Conservation (phyloP, 2,888 invertebrate species). For the Pseudoips prasinana region DNA sequence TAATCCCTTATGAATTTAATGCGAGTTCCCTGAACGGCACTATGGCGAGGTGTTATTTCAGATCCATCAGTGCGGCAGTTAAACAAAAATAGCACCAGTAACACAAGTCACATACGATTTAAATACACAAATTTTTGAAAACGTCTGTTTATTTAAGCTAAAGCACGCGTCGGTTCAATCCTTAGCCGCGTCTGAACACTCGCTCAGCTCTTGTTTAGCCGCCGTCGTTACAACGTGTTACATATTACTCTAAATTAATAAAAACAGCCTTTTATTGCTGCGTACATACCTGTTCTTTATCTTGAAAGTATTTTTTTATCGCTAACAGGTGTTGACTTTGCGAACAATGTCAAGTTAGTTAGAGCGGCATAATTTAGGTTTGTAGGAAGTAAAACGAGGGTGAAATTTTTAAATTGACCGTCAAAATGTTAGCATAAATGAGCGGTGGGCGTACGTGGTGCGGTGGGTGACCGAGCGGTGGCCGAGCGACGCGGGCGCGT, state of each 20-base stretch:
- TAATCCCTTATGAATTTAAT: constrained; percentile 80
- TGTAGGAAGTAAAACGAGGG: constrained; percentile 51
- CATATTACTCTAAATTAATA: constrained; percentile 28
- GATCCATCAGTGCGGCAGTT: constrained; percentile 73
- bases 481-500: constrained; percentile 58
- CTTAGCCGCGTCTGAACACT: constrained; percentile 14
- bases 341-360: constrained; percentile 18
- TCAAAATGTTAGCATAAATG: constrained; percentile 68
- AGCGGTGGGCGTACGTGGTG: constrained; percentile 42
- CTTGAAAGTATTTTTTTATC: constrained; percentile 12
- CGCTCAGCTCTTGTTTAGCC: constrained; percentile 24
- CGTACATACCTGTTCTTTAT: constrained; percentile 18
- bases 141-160: constrained; percentile 77
- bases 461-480: constrained; percentile 31
- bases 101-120: constrained; percentile 80
- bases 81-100: constrained; percentile 74
- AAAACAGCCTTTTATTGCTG: constrained; percentile 15
- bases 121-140: constrained; percentile 81
- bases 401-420: constrained; percentile 70
- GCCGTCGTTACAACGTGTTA: constrained; percentile 27
- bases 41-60: constrained; percentile 72
- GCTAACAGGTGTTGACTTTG: constrained; percentile 22
- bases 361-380: constrained; percentile 23
- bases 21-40: constrained; percentile 66
- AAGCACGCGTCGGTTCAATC: constrained; percentile 55